Percentiles rank a stretch among this genome's conserved stretches.
Conservation (phyloP, 37 sponge, comb jelly and placozoan species). For the Haliclona indistincta region DNA sequence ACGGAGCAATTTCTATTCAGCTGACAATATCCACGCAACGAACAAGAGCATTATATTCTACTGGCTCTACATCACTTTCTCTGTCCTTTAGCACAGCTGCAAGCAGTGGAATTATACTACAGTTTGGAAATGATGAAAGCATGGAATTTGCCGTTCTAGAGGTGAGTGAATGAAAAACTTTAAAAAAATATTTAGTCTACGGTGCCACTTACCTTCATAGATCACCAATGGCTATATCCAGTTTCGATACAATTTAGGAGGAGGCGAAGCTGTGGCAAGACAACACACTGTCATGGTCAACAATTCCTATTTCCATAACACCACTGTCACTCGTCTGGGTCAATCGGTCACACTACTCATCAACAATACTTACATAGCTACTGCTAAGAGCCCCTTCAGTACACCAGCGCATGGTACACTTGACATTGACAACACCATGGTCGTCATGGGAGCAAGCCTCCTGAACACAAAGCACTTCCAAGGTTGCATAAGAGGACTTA, state of each 20-base stretch:
- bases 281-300: not conserved
- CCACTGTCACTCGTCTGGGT: constrained; percentile 36
- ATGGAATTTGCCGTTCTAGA: constrained; percentile 47
- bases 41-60: not conserved
- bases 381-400: constrained; percentile 20
- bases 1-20: not conserved
- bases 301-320: constrained; percentile 35
- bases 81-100: constrained; percentile 30
- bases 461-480: constrained; percentile 25
- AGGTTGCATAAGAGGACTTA: constrained; percentile 62
- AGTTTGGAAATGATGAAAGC: constrained; percentile 16
- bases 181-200: too few relatives aligned
- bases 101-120: constrained; percentile 36
- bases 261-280: constrained; percentile 35
- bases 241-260: constrained; percentile 67
- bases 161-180: constrained; percentile 9
- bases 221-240: constrained; percentile 51
- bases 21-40: not conserved
- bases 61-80: constrained; percentile 22
- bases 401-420: constrained; percentile 28
- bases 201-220: constrained; percentile 32
- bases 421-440: too few relatives aligned
- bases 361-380: constrained; percentile 27
- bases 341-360: constrained; percentile 20
- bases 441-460: constrained; percentile 50